Evolutionary conservation across 2,113 vertebrate genomes (phyloP).

Genomic region (Cololabis saira): DNA sequence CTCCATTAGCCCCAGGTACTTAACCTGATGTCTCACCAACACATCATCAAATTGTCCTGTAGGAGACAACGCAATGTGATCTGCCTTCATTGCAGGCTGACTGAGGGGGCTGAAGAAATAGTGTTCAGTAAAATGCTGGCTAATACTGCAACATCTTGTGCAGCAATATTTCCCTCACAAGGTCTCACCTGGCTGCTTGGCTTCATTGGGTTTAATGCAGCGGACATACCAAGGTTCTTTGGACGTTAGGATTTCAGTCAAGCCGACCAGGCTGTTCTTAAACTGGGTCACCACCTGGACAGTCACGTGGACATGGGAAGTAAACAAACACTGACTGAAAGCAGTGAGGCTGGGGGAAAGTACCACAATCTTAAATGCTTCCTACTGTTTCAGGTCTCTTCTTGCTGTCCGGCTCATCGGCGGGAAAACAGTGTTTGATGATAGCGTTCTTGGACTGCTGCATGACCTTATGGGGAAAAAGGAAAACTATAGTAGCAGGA

Average conservation of each 20-base stretch:
- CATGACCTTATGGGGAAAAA: slow-evolving; percentile 82
- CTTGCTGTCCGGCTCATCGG: slow-evolving; percentile 86
- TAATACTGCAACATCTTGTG: not conserved
- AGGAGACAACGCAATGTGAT: not conserved
- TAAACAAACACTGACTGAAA: not conserved
- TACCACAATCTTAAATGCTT: not conserved
- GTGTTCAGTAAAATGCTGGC: no score
- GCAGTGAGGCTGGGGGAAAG: not conserved
- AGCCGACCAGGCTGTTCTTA: slow-evolving; percentile 89
- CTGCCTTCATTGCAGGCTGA: no score
- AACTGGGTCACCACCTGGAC: slow-evolving; percentile 95
- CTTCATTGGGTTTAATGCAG: slow-evolving; percentile 96
- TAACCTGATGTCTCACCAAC: slow-evolving; percentile 93
- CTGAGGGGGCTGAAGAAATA: no score
- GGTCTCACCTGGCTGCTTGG: slow-evolving; percentile 86
- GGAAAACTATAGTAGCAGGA: not conserved
- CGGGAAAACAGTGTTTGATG: slow-evolving; percentile 88
- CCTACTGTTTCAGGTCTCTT: slow-evolving; percentile 93
- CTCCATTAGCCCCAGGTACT: slow-evolving; percentile 97
- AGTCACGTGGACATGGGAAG: slow-evolving; percentile 1
- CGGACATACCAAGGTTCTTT: slow-evolving; percentile 95
- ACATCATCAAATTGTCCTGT: slow-evolving; percentile 91
- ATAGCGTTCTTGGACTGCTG: slow-evolving; percentile 89
- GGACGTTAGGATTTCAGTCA: slow-evolving; percentile 92
- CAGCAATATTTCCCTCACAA: not conserved